Evolutionary conservation across 2,888 invertebrate species (phyloP), one percentile per base, ranked within the genome.

Genomic region (Tillus elongatus): DNA sequence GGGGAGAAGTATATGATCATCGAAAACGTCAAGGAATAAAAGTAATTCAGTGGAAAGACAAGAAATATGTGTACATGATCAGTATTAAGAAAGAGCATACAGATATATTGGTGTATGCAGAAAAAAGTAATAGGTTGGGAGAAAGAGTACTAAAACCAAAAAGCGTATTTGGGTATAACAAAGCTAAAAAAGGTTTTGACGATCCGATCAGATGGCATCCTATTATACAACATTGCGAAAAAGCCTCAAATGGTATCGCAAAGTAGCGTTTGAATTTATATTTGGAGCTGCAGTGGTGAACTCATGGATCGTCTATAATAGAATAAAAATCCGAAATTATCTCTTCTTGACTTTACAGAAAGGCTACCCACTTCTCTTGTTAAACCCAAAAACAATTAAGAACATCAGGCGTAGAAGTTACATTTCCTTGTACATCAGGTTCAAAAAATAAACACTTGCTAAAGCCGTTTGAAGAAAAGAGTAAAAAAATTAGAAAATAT

Each of bases 121-220:
- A n/a, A 19, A 19, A 19, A 19, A 19, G n/a, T 6, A 19, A 31
- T 4, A 31, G 31, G 13, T 4, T 4, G 6, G 13, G 11, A 3
- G 31, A 12, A 31, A 31, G n/a, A 6, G 13, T 8, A 3, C 9
- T 11, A 9, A 31, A 4, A 31, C 13, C 6, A 4, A 31, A 12
- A 31, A 12, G 13, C 13, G 11, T 8, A 4, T 4, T 31, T 13
- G 31, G 13, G 4, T 31, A 31, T 14, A 31, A 31, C 14, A 31
- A 31, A 9, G 31, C 31, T n/a, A 31, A 31, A 31, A 29, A 31
- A 14, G 31, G 31, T 4, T 11, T 31, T 4, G 31, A 31, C 13
- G n/a, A 4, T 4, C 13, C n/a, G 31, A 31, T 12, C 31, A 31
- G 13, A 31, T 31, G 13, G 4, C 31, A 11, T 12, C 31, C 4